Base-by-base conservation (phyloP, 53 echinoderm and acorn worm species). In the Crossaster papposus region DNA sequence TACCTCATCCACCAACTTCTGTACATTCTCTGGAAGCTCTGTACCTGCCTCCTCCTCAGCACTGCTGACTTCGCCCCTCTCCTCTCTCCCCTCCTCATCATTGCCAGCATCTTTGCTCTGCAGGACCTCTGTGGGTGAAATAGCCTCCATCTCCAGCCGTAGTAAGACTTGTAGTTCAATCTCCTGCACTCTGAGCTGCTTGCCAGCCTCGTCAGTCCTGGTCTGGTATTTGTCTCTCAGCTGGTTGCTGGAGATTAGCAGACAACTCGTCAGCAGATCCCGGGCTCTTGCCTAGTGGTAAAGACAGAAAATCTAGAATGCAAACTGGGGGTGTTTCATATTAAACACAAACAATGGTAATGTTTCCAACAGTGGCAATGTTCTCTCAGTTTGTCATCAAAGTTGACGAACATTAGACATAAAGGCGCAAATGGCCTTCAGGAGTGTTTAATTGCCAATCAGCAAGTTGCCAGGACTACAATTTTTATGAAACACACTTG, bases 141-240 rank as follows among this genome's bases (percentile, higher is more conserved):
- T 68, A 35, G 94, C 94, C 88, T 96, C 96, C 94, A 95, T 91
- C 70, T 96, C 96, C 54, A 96, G 86, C 72, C 95, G 70, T 22
- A 96, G 88, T 11, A 96, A 80, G 35, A 93, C 92, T 70, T 96
- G 96, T 22, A 96, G 89, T 68, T 94, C 89, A 18, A 91, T 91
- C 82, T 96, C 96, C 38, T 87, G 80, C 71, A 95, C 88, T 32
- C 96, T 94, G 30, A 70, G 72, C 72, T 77, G 87, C 63, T 37
- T 54, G 72, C 83, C 24, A 4, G 58, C 37, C 3, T 75, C 75
- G 32, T 90, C 83, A 14, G 37, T 53, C 63, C 22, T 38, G 65
- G 76, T 30, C 74, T 83, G 82, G 85, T 94, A 91, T 62, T 91
- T 91, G 7, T 83, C 88, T 31, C 91, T 54, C 15, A 94, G 80